A percentile compares a stretch with the other conserved stretches of the same genome.
These are phyloP conservation scores for Mustela nigripes DNA, from an alignment of 2,113 vertebrate genomes.

Conservation along the genomic window DNA sequence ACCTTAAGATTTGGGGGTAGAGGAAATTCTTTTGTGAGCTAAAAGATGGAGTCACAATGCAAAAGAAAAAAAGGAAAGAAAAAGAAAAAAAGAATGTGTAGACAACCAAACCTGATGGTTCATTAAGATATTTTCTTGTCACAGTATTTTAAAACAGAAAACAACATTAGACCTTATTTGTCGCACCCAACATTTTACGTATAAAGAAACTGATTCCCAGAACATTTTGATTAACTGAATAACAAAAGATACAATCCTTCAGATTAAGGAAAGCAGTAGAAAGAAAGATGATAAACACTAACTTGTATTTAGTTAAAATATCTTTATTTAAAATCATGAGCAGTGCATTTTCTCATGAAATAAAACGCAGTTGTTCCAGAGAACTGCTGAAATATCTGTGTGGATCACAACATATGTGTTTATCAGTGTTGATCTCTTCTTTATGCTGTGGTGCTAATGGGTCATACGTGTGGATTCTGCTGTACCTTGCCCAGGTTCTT, in stretches of 20 bases:
- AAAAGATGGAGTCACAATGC: not conserved
- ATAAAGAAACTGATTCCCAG: not conserved
- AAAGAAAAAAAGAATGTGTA: not conserved
- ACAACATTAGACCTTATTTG: not conserved
- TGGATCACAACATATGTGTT: not conserved
- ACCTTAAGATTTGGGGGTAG: not conserved
- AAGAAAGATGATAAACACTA: constrained; percentile 24
- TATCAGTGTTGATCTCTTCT: not conserved
- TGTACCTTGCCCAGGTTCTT: not conserved
- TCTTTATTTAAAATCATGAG: constrained; percentile 22
- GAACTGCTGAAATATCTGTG: not conserved
- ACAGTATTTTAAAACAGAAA: constrained; percentile 41
- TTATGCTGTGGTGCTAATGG: not conserved
- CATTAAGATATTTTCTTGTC: not conserved
- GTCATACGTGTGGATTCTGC: not conserved
- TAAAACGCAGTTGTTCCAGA: not conserved
- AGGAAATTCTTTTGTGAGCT: not conserved
- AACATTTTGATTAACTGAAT: constrained; percentile 18
- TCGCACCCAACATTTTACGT: not conserved
- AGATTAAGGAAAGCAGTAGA: constrained; percentile 36
- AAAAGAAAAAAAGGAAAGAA: not conserved
- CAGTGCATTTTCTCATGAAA: not conserved
- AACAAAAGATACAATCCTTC: constrained; percentile 19
- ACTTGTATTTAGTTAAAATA: not conserved
- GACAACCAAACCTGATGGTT: constrained; percentile 21